phyloP scores from a whole-genome alignment of 2,888 invertebrate genomes.

The Hetaerina titia region DNA sequence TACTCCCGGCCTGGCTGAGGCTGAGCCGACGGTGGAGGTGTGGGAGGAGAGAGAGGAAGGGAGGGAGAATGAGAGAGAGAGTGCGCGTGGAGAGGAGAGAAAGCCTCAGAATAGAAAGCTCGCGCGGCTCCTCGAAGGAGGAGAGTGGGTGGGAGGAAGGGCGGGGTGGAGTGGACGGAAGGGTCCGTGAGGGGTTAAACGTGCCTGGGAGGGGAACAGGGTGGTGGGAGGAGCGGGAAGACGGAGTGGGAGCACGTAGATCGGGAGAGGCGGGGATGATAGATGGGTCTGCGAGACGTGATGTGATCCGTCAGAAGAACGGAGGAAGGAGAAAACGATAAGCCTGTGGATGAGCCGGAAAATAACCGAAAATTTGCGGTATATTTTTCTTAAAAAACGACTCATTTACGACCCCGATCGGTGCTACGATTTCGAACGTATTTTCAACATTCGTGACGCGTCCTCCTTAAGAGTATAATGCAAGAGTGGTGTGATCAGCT shows the following conservation, averaged over 20 bases:
- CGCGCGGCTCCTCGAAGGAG: background rate
- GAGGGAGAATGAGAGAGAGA: background rate
- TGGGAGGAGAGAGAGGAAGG: constrained; percentile 1
- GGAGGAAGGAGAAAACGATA: background rate
- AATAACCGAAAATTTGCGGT: background rate
- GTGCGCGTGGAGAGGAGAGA: constrained; percentile 1
- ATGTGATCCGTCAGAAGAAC: background rate
- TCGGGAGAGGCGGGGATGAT: background rate
- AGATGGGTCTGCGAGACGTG: background rate
- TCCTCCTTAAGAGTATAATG: too few species aligned
- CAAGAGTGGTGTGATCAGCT: background rate
- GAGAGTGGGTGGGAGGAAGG: background rate
- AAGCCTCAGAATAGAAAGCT: constrained; percentile 57
- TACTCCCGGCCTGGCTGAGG: background rate
- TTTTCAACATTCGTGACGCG: too few species aligned
- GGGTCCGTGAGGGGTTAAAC: background rate
- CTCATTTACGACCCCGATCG: too few species aligned
- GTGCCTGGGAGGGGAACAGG: background rate
- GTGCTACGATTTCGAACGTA: too few species aligned
- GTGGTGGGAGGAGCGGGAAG: background rate
- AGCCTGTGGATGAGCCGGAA: constrained; percentile 1
- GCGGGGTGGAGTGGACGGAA: background rate
- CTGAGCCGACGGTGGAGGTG: background rate
- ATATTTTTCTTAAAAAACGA: too few species aligned
- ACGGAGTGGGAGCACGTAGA: background rate